phyloP scores from a whole-genome alignment of 2,113 vertebrate genomes.

The Telmatochromis bifrenatus region DNA sequence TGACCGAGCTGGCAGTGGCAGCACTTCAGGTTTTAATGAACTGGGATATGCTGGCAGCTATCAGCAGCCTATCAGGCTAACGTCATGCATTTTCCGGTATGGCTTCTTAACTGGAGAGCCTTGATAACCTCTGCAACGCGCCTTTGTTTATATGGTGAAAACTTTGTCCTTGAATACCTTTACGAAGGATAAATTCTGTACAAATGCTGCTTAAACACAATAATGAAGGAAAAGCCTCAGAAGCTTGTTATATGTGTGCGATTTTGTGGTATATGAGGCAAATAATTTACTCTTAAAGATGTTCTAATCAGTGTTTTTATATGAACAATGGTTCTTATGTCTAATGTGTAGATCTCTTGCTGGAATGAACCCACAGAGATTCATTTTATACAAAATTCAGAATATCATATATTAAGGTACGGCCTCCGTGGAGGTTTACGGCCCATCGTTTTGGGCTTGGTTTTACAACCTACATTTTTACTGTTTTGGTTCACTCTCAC shows the following conservation, averaged over 20 bases:
- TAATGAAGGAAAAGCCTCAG: background rate
- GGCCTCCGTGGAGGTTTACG: background rate
- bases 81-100: conserved; percentile 37
- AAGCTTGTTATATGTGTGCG: background rate
- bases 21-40: background rate
- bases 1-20: background rate
- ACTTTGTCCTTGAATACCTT: background rate
- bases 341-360: background rate
- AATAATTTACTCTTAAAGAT: background rate
- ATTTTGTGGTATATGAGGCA: background rate
- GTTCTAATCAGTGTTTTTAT: background rate
- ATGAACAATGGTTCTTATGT: background rate
- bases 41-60: background rate
- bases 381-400: background rate
- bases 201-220: background rate
- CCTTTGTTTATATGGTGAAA: background rate
- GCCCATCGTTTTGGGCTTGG: background rate
- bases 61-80: conserved; percentile 26
- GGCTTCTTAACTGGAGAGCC: background rate
- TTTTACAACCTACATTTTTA: background rate
- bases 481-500: background rate
- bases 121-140: conserved; percentile 16
- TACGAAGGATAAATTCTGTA: background rate
- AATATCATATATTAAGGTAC: no score
- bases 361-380: background rate